phyloP scores from a whole-genome alignment of 1,140 invertebrate genomes.

The Zophobas atratus region DNA sequence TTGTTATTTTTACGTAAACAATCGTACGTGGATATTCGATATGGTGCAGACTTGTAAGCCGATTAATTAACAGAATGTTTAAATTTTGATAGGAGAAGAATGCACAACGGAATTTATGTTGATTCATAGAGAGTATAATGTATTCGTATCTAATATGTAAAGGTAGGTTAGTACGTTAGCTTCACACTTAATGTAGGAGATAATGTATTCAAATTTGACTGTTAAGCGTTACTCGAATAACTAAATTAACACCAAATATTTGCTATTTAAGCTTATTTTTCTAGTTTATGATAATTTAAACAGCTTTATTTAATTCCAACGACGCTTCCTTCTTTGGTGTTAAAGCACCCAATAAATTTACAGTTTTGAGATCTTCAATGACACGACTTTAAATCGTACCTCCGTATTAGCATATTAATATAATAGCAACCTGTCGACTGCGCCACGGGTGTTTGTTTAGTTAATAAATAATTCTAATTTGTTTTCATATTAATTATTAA shows the following conservation, averaged over 20 bases:
- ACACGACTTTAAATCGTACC: conserved; percentile 20
- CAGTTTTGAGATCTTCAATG: conserved; percentile 19
- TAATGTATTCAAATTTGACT: conserved; percentile 37
- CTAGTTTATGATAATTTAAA: conserved; percentile 29
- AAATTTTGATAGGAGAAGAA: neutral
- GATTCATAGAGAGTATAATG: conserved; percentile 11
- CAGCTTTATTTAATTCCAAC: neutral
- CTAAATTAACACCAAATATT: conserved; percentile 41
- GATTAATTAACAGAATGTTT: too few species aligned
- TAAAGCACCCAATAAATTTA: conserved; percentile 15
- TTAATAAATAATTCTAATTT: conserved; percentile 44
- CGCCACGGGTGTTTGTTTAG: conserved; percentile 38
- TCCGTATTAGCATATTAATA: conserved; percentile 31
- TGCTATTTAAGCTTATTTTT: conserved; percentile 26
- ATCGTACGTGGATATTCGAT: too few species aligned
- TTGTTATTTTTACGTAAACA: too few species aligned
- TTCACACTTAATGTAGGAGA: conserved; percentile 36
- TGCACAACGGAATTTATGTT: neutral
- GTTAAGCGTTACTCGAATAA: conserved; percentile 41
- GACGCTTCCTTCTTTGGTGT: neutral
- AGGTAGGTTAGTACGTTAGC: conserved; percentile 33
- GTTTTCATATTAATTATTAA: conserved; percentile 39
- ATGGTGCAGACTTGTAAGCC: too few species aligned
- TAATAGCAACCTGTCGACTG: conserved; percentile 34
- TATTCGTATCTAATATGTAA: conserved; percentile 31